These are phyloP conservation scores for Hexactinellida sp. DNA, from an alignment of 37 sponge, comb jelly and placozoan genomes.

Conservation along the genomic window DNA sequence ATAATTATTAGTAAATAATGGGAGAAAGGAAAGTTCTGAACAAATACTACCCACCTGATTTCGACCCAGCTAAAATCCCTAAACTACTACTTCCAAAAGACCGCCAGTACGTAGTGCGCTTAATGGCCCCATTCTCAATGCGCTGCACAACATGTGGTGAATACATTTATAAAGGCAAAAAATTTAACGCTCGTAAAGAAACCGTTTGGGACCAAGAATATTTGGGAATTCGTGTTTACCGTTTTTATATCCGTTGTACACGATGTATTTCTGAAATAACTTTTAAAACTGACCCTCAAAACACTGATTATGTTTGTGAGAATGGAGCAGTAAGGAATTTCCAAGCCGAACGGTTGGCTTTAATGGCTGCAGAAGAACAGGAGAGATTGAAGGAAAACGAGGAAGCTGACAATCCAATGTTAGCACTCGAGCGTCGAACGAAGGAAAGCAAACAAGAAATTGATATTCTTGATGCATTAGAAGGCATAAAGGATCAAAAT, in stretches of 20 bases:
- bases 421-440: constrained; percentile 82
- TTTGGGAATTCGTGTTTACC: constrained; percentile 71
- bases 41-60: constrained; percentile 98
- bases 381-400: constrained; percentile 73
- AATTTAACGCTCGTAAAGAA: constrained; percentile 93
- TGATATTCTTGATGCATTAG: constrained; percentile 92
- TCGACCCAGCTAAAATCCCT: constrained; percentile 71
- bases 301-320: constrained; percentile 85
- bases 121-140: constrained; percentile 98
- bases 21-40: constrained; percentile 70
- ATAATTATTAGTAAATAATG: constrained; percentile 37
- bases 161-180: constrained; percentile 90
- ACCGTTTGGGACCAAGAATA: constrained; percentile 64
- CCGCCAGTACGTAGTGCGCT: constrained; percentile 70
- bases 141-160: constrained; percentile 92
- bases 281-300: constrained; percentile 92
- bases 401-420: constrained; percentile 92
- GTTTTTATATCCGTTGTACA: constrained; percentile 92
- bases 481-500: constrained; percentile 87
- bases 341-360: constrained; percentile 70
- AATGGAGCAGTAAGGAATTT: constrained; percentile 87
- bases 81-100: constrained; percentile 52
- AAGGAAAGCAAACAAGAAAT: constrained; percentile 88
- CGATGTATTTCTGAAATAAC: constrained; percentile 89
- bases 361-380: constrained; percentile 52